A percentile compares a stretch with the other conserved stretches of the same genome.
phyloP scores from a whole-genome alignment of 2,113 vertebrate species.

The Cyanoramphus novaezelandiae region DNA sequence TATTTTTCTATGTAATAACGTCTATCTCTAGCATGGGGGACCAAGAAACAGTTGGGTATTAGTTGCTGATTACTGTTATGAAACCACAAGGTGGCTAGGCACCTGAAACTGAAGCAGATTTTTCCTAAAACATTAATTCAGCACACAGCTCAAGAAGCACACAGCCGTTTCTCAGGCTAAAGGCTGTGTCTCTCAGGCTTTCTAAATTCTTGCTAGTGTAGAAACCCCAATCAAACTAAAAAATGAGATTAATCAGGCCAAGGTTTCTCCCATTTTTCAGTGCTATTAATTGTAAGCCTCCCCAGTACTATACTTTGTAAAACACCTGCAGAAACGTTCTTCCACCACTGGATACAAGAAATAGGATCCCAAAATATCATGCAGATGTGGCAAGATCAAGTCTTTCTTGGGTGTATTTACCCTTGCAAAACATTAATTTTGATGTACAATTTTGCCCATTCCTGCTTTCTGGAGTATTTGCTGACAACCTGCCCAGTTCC shows the following conservation, averaged over 20 bases:
- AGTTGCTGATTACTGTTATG: not conserved
- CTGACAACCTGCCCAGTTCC: not conserved
- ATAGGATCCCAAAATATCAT: not conserved
- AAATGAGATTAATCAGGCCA: not conserved
- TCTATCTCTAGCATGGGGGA: rapidly evolving
- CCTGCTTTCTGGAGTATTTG: not conserved
- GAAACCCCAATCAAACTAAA: not conserved
- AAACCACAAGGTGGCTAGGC: not conserved
- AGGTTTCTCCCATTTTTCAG: not conserved
- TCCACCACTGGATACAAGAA: not conserved
- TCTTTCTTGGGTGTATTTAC: not conserved
- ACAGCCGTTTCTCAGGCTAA: not conserved
- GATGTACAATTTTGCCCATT: not conserved
- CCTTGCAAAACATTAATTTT: not conserved
- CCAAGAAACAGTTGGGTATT: not conserved
- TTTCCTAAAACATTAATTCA: not conserved
- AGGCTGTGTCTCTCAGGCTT: not conserved
- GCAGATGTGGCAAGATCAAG: not conserved
- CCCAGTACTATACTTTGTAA: not conserved
- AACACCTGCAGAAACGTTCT: not conserved
- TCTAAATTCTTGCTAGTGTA: not conserved
- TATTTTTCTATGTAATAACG: not conserved
- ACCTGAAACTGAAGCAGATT: not conserved
- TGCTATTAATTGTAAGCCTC: not conserved
- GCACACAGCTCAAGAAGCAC: not conserved